Evolutionary conservation across 2,888 invertebrate genomes (phyloP), one percentile per base, ranked within the genome.

Genomic region (Lithophane leautieri): DNA sequence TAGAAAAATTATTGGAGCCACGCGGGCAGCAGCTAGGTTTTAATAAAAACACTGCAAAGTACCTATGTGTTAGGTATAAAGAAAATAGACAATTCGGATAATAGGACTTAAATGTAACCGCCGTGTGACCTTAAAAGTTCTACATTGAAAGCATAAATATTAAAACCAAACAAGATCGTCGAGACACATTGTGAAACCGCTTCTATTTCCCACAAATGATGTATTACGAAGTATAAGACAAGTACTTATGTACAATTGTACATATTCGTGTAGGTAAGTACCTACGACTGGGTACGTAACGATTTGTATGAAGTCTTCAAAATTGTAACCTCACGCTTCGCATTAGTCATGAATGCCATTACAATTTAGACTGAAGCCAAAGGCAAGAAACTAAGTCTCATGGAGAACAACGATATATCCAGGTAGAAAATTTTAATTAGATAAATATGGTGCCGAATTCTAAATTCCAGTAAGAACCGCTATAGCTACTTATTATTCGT

Each of bases 151-250:
- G 34, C 42, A 54, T 62, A 34, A 56, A 65, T 42, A 0, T 22
- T 67, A 54, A 71, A 63, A 50, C 6, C 63, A 70, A 68, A 73
- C 62, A 68, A 72, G 47, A 68, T 58, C 66, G 54, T 58, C 72
- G 68, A 54, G 50, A 42, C 44, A 25, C 76, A 86, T 90, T 89
- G 86, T 84, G 89, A 75, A 91, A 92, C 74, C 74, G 73, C 73
- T 82, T 83, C 80, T 86, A 81, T 89, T 89, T 88, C 86, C 89
- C 88, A 84, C 88, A 89, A 89, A 90, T 89, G 89, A 89, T 86
- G 22, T 78, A 61, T 91, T 91, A 91, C 83, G 88, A 91, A 91
- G 78, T 66, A 69, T 76, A 66, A 54, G 8, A n/a, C n/a, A n/a
- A 67, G 25, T 69, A 62, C 66, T 74, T 76, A 76, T 76, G 61